Base-by-base conservation (phyloP, 2,797 vertebrate genomes). In the Argya squamiceps region DNA sequence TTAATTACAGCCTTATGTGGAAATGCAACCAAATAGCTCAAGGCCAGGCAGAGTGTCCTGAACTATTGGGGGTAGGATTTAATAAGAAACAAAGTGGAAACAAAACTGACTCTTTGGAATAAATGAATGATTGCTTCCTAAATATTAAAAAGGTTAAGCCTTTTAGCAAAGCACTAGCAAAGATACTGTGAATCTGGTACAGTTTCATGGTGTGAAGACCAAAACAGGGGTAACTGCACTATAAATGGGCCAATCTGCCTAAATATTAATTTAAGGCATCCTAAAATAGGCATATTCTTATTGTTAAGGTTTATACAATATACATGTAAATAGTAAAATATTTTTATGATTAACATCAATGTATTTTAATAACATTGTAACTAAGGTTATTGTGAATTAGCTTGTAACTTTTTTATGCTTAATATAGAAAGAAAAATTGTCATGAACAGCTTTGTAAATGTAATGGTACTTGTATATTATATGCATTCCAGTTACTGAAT, bases 281-380 rank as follows among this genome's bases (percentile, higher is more conserved):
- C 91, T 98, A 94, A 94, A 96, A 73, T 97, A 96, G 96, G 96
- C 97, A 97, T 97, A 98, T 98, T 98, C 83, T 91, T 96, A 94
- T 95, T 94, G 92, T 96, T 96, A 97, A 98, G 95, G 95, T 98
- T 98, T 98, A 97, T 98, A 98, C 98, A 98, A 98, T 97, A 89
- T 98, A 98, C 97, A 93, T 99, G 98, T 99, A 99, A 98, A 99
- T 98, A 98, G 97, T 98, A 98, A 98, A 98, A 98, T 98, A 99
- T 99, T 99, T 99, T 99, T 99, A 99, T 99, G 98, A 99, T 98
- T 98, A 98, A 98, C 98, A 97, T 96, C 95, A 98, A 91, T 98
- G 98, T 99, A 99, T 99, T 99, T 99, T 99, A 99, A 98, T 99
- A 99, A 98, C 98, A 97, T 67, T 97, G 95, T 97, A 98, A 96